Conservation (phyloP, 2,113 vertebrate genomes). For the Sardina pilchardus region DNA sequence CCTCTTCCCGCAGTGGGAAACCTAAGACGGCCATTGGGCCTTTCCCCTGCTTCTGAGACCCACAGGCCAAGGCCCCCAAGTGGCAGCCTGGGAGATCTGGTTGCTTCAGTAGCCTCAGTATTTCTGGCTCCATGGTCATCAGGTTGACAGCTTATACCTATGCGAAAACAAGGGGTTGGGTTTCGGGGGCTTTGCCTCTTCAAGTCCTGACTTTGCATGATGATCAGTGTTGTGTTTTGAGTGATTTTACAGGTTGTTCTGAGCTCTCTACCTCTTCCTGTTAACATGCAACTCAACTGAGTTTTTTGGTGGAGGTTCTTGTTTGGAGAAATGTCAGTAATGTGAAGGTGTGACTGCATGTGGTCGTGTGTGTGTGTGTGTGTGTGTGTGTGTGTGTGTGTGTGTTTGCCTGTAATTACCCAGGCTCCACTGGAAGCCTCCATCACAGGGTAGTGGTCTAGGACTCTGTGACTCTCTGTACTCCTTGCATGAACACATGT, state of each 20-base stretch:
- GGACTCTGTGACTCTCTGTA: conserved; percentile 23
- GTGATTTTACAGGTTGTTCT: background rate
- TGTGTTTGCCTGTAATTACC: conserved; percentile 36
- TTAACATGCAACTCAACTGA: background rate
- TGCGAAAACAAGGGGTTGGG: background rate
- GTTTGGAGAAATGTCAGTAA: background rate
- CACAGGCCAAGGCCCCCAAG: background rate
- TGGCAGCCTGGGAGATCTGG: background rate
- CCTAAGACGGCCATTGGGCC: background rate
- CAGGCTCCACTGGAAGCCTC: conserved; percentile 18
- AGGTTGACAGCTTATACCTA: conserved; percentile 6
- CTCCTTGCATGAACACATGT: background rate
- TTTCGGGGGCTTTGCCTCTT: background rate
- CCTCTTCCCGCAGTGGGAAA: background rate
- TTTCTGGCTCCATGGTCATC: background rate
- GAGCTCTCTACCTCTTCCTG: background rate
- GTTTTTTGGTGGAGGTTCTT: background rate
- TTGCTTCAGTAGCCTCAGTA: conserved; percentile 2
- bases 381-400: conserved; percentile 23
- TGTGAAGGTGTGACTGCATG: background rate
- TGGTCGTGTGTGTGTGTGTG: conserved; percentile 30
- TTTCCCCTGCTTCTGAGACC: background rate
- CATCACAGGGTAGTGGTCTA: conserved; percentile 13
- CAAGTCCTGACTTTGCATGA: background rate
- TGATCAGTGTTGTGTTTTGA: background rate